These are phyloP conservation scores for Stylophora pistillata DNA, from an alignment of 64 coral and sea anemone genomes.

Conservation along the genomic window DNA sequence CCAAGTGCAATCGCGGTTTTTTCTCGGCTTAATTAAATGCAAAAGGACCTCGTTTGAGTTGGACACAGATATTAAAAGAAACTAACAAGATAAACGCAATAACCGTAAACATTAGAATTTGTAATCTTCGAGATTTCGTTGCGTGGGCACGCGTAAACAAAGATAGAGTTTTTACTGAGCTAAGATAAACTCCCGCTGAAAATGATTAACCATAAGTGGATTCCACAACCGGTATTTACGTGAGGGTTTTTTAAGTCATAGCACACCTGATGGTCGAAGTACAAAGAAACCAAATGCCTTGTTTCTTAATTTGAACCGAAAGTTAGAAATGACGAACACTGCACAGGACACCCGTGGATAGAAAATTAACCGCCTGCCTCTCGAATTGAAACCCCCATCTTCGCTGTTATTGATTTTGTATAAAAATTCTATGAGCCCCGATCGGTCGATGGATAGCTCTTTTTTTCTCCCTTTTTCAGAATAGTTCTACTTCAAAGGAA, in stretches of 20 bases:
- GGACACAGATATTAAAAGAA: background rate
- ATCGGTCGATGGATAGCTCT: constrained; percentile 1
- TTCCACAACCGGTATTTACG: background rate
- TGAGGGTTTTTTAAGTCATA: background rate
- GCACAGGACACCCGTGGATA: background rate
- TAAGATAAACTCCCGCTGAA: too few relatives aligned
- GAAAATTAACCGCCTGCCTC: background rate
- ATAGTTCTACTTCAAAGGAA: constrained; percentile 1
- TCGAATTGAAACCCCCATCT: background rate
- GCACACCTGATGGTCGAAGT: background rate
- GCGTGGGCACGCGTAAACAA: background rate
- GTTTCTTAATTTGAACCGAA: background rate
- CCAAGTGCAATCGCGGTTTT: background rate
- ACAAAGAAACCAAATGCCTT: background rate
- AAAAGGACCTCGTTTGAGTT: background rate
- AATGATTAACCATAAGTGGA: background rate
- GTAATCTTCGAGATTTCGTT: background rate
- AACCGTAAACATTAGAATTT: background rate
- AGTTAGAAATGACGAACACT: background rate
- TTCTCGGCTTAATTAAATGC: background rate
- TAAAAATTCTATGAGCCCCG: constrained; percentile 19
- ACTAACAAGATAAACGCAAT: background rate
- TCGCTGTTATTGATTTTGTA: constrained; percentile 2
- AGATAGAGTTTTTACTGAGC: background rate
- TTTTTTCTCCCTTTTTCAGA: background rate